A percentile compares a stretch with the other conserved stretches of the same genome.
Conservation (phyloP, 2,888 invertebrate species). For the Hypomecis atomaria region DNA sequence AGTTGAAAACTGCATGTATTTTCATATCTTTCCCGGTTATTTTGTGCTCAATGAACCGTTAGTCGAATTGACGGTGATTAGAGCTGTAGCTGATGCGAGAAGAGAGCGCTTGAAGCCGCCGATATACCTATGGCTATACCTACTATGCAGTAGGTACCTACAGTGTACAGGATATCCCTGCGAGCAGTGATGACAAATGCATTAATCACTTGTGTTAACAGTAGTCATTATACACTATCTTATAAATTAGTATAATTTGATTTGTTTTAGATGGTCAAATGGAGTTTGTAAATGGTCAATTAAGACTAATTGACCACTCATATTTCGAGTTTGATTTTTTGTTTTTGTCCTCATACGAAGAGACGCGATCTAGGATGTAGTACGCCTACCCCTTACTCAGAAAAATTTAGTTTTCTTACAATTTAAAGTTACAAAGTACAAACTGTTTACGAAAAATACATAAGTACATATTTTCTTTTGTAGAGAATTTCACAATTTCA, state of each 20-base stretch:
- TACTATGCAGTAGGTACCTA: neutral
- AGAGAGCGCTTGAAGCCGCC: constrained; percentile 27
- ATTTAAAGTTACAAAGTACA: too few relatives aligned
- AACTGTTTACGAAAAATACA: too few relatives aligned
- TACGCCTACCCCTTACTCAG: too few relatives aligned
- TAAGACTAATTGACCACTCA: too few relatives aligned
- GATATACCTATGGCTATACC: constrained; percentile 27
- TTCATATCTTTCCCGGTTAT: constrained; percentile 47
- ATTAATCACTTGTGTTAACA: constrained; percentile 14
- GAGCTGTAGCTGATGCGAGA: constrained; percentile 29
- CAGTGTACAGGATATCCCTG: constrained; percentile 16
- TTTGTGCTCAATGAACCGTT: constrained; percentile 59
- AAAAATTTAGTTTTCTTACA: too few relatives aligned
- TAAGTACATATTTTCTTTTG: too few relatives aligned
- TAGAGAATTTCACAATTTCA: too few relatives aligned
- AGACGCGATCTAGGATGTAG: too few relatives aligned
- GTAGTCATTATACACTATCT: neutral
- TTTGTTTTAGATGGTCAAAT: constrained; percentile 2
- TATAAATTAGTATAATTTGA: neutral
- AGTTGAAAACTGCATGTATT: constrained; percentile 45
- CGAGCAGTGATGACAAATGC: constrained; percentile 18
- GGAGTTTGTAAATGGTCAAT: neutral
- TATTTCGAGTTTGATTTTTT: too few relatives aligned
- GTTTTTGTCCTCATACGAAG: too few relatives aligned
- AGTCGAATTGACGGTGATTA: constrained; percentile 56